Evolutionary conservation across 1,140 invertebrate species (phyloP).

Genomic region (Agrilus planipennis): DNA sequence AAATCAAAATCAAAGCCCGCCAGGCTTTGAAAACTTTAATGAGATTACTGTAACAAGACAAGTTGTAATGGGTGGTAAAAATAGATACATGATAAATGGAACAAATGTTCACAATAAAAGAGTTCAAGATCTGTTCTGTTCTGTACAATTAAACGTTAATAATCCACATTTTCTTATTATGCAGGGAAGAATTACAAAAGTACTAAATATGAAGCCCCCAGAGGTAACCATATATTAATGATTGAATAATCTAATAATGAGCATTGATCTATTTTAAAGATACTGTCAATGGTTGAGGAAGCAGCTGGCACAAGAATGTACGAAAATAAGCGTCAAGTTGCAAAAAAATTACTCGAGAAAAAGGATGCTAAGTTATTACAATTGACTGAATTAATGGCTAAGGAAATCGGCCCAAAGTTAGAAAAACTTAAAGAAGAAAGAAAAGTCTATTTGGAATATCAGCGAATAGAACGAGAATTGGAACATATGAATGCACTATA

Average conservation of each 20-base stretch:
- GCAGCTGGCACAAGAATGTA: slow-evolving; percentile 97
- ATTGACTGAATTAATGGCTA: slow-evolving; percentile 57
- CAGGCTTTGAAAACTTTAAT: slow-evolving; percentile 85
- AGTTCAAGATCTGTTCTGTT: slow-evolving; percentile 90
- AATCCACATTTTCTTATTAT: slow-evolving; percentile 99
- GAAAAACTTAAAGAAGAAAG: slow-evolving; percentile 79
- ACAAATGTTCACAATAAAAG: slow-evolving; percentile 77
- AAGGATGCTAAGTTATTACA: slow-evolving; percentile 79
- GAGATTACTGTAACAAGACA: slow-evolving; percentile 92
- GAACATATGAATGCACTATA: slow-evolving; percentile 71
- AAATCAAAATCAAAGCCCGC: slow-evolving; percentile 70
- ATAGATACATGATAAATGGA: slow-evolving; percentile 94
- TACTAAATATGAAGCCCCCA: slow-evolving; percentile 96
- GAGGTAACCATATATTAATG: slow-evolving; percentile 48
- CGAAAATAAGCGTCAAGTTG: slow-evolving; percentile 83
- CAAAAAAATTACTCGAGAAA: slow-evolving; percentile 82
- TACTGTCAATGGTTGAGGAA: slow-evolving; percentile 98
- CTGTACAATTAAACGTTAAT: slow-evolving; percentile 95
- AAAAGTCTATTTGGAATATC: slow-evolving; percentile 76
- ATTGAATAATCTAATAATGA: neutral
- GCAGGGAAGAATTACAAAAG: slow-evolving; percentile 99
- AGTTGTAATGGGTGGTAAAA: slow-evolving; percentile 68
- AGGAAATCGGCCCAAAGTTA: slow-evolving; percentile 82
- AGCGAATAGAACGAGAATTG: slow-evolving; percentile 74
- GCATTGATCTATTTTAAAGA: slow-evolving; percentile 37